Conservation (phyloP, 2,888 invertebrate species). For the Acrocyrtus sp. region DNA sequence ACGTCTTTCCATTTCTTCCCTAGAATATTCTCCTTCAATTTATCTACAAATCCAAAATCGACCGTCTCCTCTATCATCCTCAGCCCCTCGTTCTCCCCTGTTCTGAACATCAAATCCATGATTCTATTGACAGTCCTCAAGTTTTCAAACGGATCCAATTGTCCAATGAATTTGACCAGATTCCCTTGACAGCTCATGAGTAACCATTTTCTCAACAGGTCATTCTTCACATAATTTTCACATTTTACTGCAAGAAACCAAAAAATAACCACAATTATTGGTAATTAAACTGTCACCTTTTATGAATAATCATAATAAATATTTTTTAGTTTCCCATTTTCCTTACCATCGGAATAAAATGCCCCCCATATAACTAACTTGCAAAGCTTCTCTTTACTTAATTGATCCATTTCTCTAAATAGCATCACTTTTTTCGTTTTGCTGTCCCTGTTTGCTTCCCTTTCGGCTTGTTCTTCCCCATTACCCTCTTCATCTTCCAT, state of each 20-base stretch:
- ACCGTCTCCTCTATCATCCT: neutral
- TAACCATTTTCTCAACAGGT: conserved; percentile 5
- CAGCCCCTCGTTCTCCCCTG: too few relatives aligned
- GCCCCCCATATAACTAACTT: conserved; percentile 4
- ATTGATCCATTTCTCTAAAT: neutral
- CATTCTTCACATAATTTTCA: neutral
- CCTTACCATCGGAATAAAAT: neutral
- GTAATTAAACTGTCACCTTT: too few relatives aligned
- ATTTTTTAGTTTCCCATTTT: too few relatives aligned
- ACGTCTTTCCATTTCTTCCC: neutral
- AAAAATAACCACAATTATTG: neutral
- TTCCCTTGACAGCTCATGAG: neutral
- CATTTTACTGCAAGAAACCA: neutral
- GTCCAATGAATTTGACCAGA: neutral
- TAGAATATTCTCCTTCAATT: neutral
- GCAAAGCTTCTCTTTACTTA: neutral
- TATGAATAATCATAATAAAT: too few relatives aligned
- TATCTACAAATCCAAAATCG: neutral
- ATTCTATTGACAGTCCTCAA: conserved; percentile 7
- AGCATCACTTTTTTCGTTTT: too few relatives aligned
- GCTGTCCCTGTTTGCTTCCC: too few relatives aligned
- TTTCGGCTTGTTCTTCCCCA: too few relatives aligned
- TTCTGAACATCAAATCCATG: neutral
- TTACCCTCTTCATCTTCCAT: too few relatives aligned
- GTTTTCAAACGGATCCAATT: conserved; percentile 7